A percentile compares a stretch with the other conserved stretches of the same genome.
phyloP scores from a whole-genome alignment of 2,113 vertebrate genomes.

The Seriola aureovittata region DNA sequence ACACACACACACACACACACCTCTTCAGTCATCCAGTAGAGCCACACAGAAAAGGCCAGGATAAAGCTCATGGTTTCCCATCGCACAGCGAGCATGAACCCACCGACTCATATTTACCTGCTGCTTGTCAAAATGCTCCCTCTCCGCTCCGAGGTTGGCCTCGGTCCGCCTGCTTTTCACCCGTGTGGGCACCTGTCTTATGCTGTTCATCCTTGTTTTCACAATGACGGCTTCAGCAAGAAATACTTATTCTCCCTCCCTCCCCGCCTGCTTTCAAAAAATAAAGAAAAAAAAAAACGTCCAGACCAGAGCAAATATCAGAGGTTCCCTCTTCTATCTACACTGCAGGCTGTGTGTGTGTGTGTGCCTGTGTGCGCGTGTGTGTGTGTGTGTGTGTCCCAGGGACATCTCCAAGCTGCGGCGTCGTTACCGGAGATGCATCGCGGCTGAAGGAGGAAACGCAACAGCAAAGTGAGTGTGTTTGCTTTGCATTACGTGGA shows the following conservation, averaged over 20 bases:
- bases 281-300: neutral
- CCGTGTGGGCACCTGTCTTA: slow-evolving; percentile 90
- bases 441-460: slow-evolving; percentile 59
- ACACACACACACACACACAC: neutral
- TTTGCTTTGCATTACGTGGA: slow-evolving; percentile 49
- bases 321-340: neutral
- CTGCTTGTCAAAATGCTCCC: slow-evolving; percentile 94
- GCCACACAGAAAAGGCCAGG: slow-evolving; percentile 5
- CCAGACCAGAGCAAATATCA: neutral
- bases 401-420: slow-evolving; percentile 42
- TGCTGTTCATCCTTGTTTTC: slow-evolving; percentile 88
- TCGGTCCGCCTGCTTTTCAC: slow-evolving; percentile 89
- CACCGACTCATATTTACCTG: slow-evolving; percentile 85
- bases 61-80: neutral
- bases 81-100: neutral
- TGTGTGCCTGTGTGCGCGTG: too few species aligned
- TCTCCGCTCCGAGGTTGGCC: slow-evolving; percentile 90
- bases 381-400: too few species aligned
- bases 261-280: neutral
- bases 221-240: neutral
- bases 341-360: neutral
- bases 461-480: neutral
- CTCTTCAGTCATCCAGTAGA: neutral
- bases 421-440: slow-evolving; percentile 42
- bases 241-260: neutral